Evolutionary conservation across 2,113 vertebrate species (phyloP).

Genomic region (Hipposideros armiger): DNA sequence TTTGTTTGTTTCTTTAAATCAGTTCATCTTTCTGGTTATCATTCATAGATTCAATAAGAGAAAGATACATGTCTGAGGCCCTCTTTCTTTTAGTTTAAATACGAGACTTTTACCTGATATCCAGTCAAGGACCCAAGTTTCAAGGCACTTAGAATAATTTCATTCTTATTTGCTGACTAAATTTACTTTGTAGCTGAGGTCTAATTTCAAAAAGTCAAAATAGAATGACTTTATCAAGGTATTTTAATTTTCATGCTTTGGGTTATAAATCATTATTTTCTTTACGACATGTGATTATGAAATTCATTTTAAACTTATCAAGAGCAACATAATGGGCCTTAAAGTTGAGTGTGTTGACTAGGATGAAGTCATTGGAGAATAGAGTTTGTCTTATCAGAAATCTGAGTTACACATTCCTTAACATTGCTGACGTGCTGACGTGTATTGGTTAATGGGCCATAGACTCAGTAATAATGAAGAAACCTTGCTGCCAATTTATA

Average conservation of each 20-base stretch:
- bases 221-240: background rate
- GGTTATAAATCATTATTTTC: background rate
- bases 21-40: background rate
- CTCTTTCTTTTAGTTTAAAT: background rate
- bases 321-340: background rate
- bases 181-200: background rate
- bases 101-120: background rate
- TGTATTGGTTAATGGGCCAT: background rate
- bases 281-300: background rate
- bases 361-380: background rate
- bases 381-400: background rate
- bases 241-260: background rate
- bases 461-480: background rate
- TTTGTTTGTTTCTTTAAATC: conserved; percentile 38
- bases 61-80: background rate
- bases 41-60: background rate
- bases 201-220: background rate
- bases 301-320: conserved; percentile 16
- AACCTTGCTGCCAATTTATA: background rate
- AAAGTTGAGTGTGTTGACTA: background rate
- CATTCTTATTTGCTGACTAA: conserved; percentile 20
- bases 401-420: background rate
- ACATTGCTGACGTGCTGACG: background rate
- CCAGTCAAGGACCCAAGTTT: background rate
- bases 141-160: background rate